A percentile compares a stretch with the other conserved stretches of the same genome.
Evolutionary conservation across 1,140 invertebrate species (phyloP).

Genomic region (Cylas formicarius): DNA sequence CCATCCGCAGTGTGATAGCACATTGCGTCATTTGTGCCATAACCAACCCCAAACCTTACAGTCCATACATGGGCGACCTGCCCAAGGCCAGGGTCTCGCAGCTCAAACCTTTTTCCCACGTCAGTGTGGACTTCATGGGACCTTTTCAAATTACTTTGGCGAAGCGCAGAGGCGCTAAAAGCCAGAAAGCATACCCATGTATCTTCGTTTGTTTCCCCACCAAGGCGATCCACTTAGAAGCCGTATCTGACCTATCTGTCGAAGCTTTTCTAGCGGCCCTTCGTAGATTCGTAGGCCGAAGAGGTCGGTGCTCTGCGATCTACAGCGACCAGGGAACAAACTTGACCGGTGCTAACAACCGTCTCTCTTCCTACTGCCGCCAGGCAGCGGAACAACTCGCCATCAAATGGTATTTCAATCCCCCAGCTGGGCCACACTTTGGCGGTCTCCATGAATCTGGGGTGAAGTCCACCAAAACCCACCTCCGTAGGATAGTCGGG

Average conservation of each 20-base stretch:
- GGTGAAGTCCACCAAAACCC: no score
- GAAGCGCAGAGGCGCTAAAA: constrained; percentile 9
- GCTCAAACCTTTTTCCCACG: constrained; percentile 4
- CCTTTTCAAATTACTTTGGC: constrained; percentile 5
- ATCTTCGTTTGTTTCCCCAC: constrained; percentile 34
- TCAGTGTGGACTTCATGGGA: constrained; percentile 4
- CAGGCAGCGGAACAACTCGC: no score
- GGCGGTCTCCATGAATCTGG: no score
- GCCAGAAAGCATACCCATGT: constrained; percentile 34
- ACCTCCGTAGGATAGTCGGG: no score
- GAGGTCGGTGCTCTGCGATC: constrained; percentile 23
- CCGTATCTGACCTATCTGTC: constrained; percentile 9
- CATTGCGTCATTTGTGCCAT: no score
- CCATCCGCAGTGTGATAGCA: neutral
- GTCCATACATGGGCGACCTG: constrained; percentile 8
- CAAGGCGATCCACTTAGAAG: constrained; percentile 16
- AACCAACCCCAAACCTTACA: no score
- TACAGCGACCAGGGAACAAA: constrained; percentile 39
- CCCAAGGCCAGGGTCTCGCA: constrained; percentile 5
- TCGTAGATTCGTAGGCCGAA: constrained; percentile 12
- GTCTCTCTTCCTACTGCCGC: neutral
- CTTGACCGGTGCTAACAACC: constrained; percentile 33
- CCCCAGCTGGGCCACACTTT: no score
- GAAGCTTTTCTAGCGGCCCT: constrained; percentile 15
- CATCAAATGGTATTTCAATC: no score